Conservation (phyloP, 2,888 invertebrate species). For the Nemurella pictetii region DNA sequence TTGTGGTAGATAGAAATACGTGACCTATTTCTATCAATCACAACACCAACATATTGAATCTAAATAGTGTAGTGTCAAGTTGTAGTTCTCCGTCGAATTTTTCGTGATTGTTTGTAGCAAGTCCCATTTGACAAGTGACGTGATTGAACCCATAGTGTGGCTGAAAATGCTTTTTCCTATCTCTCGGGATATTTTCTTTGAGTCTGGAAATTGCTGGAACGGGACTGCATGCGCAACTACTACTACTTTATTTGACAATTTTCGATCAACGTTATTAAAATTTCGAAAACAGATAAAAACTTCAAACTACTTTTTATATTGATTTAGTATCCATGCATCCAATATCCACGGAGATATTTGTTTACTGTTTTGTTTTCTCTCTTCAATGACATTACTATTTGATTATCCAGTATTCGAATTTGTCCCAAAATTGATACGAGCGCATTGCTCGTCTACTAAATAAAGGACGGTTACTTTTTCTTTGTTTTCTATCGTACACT, state of each 20-base stretch:
- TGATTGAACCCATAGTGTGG: neutral
- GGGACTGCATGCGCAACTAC: too few species aligned
- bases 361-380: neutral
- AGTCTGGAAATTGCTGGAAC: too few species aligned
- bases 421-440: neutral
- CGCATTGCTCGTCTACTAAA: neutral
- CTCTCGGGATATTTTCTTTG: neutral
- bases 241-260: neutral
- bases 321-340: neutral
- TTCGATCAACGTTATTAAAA: neutral
- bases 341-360: neutral
- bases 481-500: too few species aligned
- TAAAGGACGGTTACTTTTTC: neutral
- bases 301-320: neutral
- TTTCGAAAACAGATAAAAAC: neutral
- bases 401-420: neutral
- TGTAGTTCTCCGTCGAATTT: neutral
- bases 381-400: neutral
- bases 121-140: neutral
- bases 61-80: neutral
- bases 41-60: neutral
- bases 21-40: neutral
- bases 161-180: neutral
- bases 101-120: neutral
- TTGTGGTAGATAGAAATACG: too few species aligned